phyloP scores from a whole-genome alignment of 1,140 invertebrate genomes.

The Zaprionus gabonicus region DNA sequence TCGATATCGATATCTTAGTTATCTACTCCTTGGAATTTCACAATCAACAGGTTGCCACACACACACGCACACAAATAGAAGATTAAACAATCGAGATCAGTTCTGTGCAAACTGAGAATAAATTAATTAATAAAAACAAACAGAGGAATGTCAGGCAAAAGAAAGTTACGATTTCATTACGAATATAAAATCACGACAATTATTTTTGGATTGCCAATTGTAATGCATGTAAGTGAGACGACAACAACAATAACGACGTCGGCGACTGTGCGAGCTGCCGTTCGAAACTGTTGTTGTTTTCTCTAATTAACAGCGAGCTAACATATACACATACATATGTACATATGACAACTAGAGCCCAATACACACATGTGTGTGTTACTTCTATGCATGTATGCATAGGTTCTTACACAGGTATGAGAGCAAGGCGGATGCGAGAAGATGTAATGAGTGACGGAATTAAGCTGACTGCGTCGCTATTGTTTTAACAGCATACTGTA shows the following conservation, averaged over 20 bases:
- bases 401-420: background rate
- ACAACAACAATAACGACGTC: background rate
- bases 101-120: background rate
- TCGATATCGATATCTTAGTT: background rate
- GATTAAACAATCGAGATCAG: background rate
- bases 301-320: conserved; percentile 3
- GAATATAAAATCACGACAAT: background rate
- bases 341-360: background rate
- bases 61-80: background rate
- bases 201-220: background rate
- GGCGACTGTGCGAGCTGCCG: background rate
- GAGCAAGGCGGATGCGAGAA: background rate
- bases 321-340: background rate
- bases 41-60: background rate
- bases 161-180: background rate
- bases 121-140: background rate
- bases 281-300: conserved; percentile 3
- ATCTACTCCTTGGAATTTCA: background rate
- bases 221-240: background rate
- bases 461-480: background rate
- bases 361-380: background rate
- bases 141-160: background rate
- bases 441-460: background rate
- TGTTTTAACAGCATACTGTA: background rate
- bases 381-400: background rate